phyloP scores from a whole-genome alignment of 2,888 invertebrate species.

The Limnephilus auricula region DNA sequence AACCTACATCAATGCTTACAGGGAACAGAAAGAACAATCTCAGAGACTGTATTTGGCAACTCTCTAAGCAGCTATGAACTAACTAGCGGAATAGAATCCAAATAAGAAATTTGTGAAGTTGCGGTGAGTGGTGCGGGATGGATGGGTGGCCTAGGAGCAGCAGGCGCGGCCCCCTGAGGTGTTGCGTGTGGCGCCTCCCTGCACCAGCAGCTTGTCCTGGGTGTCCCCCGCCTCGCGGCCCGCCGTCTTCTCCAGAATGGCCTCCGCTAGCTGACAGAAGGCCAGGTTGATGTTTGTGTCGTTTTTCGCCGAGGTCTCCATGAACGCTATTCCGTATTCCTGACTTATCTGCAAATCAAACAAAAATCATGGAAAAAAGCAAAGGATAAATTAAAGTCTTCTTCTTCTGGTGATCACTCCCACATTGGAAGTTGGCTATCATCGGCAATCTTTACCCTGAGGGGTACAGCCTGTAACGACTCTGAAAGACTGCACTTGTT shows the following conservation, averaged over 20 bases:
- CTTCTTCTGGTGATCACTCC: not conserved
- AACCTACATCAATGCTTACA: not conserved
- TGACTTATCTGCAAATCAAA: conserved; percentile 86
- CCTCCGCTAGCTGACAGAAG: conserved; percentile 95
- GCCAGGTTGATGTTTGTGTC: conserved; percentile 98
- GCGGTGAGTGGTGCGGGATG: conserved; percentile 8
- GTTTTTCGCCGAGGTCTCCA: conserved; percentile 98
- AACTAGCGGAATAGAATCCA: conserved; percentile 44
- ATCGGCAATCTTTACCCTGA: not conserved
- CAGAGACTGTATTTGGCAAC: conserved; percentile 53
- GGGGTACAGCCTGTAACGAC: not conserved
- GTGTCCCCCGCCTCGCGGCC: conserved; percentile 89
- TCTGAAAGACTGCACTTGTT: not conserved
- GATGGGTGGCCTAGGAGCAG: conserved; percentile 71
- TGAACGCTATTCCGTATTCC: conserved; percentile 96
- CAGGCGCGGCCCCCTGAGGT: conserved; percentile 79
- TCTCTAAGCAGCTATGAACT: conserved; percentile 48
- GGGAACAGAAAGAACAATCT: conserved; percentile 27
- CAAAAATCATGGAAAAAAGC: not conserved
- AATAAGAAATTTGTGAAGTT: conserved; percentile 49
- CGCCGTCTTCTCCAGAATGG: conserved; percentile 94
- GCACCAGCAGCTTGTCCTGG: conserved; percentile 83
- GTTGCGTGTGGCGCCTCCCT: conserved; percentile 83
- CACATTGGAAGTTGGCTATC: not conserved
- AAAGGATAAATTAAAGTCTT: not conserved